Conservation (phyloP, 2,888 invertebrate species). For the Zygogramma bicolorata region DNA sequence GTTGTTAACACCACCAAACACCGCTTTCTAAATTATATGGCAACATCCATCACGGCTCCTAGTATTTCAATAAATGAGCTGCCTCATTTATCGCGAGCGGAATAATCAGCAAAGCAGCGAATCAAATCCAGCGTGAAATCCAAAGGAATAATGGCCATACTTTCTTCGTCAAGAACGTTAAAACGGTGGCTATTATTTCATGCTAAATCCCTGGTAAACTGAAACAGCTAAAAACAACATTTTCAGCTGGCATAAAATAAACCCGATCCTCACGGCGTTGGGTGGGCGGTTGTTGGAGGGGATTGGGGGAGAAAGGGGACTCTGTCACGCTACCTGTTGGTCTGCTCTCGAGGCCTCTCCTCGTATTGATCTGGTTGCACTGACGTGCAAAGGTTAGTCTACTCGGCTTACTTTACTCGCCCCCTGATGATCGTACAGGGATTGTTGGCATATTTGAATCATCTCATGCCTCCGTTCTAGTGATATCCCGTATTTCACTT, state of each 20-base stretch:
- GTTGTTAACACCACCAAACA: no score
- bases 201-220: conserved; percentile 25
- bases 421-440: not conserved
- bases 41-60: not conserved
- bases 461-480: no score
- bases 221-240: conserved; percentile 18
- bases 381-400: conserved; percentile 56
- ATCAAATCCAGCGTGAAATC: conserved; percentile 11
- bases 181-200: conserved; percentile 28
- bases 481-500: no score
- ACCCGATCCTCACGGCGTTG: conserved; percentile 3
- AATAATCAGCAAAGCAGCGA: not conserved
- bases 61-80: not conserved
- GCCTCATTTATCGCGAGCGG: not conserved
- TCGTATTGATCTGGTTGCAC: conserved; percentile 56
- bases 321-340: conserved; percentile 61
- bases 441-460: not conserved
- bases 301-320: conserved; percentile 40
- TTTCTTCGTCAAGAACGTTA: conserved; percentile 26
- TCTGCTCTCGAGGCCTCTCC: conserved; percentile 58
- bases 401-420: not conserved
- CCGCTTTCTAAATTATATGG: not conserved
- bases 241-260: conserved; percentile 13
- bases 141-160: conserved; percentile 11
- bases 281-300: conserved; percentile 3